Evolutionary conservation across 1,140 invertebrate species (phyloP).

Genomic region (Solen grandis): DNA sequence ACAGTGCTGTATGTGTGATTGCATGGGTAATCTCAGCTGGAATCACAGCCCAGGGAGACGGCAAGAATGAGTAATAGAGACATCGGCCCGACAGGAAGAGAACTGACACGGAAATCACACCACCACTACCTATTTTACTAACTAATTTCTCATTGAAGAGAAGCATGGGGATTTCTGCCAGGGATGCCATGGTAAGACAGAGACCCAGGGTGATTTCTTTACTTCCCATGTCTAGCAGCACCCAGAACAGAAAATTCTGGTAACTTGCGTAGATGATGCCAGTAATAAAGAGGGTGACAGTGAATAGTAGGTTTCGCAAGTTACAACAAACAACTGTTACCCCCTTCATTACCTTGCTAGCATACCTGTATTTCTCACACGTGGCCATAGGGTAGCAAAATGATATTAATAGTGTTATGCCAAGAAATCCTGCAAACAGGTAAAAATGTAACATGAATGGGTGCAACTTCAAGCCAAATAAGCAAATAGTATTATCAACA

Average conservation of each 20-base stretch:
- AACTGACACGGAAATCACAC: conserved; percentile 66
- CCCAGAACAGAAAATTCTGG: conserved; percentile 78
- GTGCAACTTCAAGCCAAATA: conserved; percentile 69
- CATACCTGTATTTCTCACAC: conserved; percentile 67
- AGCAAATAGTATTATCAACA: conserved; percentile 74
- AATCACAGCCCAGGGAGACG: conserved; percentile 73
- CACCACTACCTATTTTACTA: conserved; percentile 68
- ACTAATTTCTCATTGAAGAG: conserved; percentile 71
- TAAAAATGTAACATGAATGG: conserved; percentile 78
- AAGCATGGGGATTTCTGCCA: conserved; percentile 75
- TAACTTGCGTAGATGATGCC: conserved; percentile 72
- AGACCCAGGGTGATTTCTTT: conserved; percentile 73
- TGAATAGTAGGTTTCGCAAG: conserved; percentile 68
- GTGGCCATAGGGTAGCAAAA: conserved; percentile 74
- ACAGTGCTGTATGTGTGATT: conserved; percentile 76
- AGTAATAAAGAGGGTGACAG: conserved; percentile 71
- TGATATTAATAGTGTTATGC: conserved; percentile 67
- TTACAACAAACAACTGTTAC: conserved; percentile 70
- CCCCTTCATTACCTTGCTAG: conserved; percentile 68
- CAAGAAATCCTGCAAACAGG: conserved; percentile 72
- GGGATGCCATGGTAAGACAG: conserved; percentile 69
- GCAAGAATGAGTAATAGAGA: conserved; percentile 73
- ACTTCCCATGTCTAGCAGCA: conserved; percentile 74
- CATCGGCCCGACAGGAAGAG: conserved; percentile 65
- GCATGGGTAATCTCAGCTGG: conserved; percentile 74